A percentile compares a stretch with the other conserved stretches of the same genome.
phyloP scores from a whole-genome alignment of 2,888 invertebrate genomes.

The Hydroisotoma schaefferi region DNA sequence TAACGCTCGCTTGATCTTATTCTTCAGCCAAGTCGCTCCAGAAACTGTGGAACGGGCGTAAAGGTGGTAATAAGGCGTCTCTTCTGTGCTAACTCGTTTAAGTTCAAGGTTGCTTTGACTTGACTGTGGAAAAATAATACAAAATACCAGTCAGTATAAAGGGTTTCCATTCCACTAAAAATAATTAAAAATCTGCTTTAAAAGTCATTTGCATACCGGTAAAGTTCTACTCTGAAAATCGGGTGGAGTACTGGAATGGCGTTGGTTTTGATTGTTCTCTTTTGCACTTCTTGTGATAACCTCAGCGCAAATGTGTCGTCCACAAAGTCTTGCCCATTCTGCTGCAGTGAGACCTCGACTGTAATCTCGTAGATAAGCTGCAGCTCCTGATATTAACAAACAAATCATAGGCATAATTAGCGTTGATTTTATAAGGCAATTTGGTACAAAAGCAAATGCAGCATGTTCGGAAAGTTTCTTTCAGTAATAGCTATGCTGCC shows the following conservation, averaged over 20 bases:
- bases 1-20: constrained; percentile 44
- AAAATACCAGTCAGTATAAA: neutral
- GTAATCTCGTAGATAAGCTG: constrained; percentile 64
- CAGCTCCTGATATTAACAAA: constrained; percentile 64
- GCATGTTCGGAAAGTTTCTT: neutral
- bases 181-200: neutral
- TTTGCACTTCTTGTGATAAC: constrained; percentile 55
- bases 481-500: too few species aligned
- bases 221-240: too few species aligned
- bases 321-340: constrained; percentile 72
- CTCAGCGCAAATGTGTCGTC: constrained; percentile 66
- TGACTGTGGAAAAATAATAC: constrained; percentile 15
- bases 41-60: constrained; percentile 37
- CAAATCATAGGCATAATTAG: too few species aligned
- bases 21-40: constrained; percentile 46
- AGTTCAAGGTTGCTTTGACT: constrained; percentile 33
- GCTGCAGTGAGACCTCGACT: constrained; percentile 67
- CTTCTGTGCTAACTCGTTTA: constrained; percentile 34
- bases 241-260: constrained; percentile 6
- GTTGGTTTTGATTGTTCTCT: too few species aligned
- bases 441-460: neutral
- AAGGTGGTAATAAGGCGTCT: constrained; percentile 41
- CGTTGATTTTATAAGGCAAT: neutral
- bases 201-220: neutral
- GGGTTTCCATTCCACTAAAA: neutral